phyloP scores from a whole-genome alignment of 1,140 invertebrate species.

The Macrostomum lignano region DNA sequence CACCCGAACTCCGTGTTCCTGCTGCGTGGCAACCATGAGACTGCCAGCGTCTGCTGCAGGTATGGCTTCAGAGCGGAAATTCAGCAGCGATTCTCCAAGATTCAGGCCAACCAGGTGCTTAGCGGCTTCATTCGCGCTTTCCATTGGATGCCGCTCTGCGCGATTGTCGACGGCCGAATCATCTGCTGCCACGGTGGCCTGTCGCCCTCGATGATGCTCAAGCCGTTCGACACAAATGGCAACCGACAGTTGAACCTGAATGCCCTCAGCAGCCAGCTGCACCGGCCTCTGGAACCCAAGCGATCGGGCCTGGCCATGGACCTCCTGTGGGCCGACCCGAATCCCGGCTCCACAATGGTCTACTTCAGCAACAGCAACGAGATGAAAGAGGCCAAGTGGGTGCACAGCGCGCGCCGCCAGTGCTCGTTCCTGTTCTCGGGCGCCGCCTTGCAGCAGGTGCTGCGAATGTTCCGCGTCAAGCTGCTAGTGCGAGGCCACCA shows the following conservation, averaged over 20 bases:
- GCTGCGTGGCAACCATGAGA: slow-evolving; percentile 39
- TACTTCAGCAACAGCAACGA: too few species aligned
- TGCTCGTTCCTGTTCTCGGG: too few species aligned
- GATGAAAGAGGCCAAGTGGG: too few species aligned
- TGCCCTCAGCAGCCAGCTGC: background rate
- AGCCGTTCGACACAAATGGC: background rate
- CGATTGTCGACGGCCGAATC: background rate
- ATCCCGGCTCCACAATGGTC: too few species aligned
- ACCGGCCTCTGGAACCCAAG: background rate
- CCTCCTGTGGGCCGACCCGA: slow-evolving; percentile 1
- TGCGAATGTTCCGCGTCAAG: too few species aligned
- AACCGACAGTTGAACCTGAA: too few species aligned
- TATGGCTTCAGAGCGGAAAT: slow-evolving; percentile 29
- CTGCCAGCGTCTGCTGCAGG: slow-evolving; percentile 35
- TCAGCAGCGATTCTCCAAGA: background rate
- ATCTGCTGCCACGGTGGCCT: background rate
- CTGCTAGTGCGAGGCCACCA: too few species aligned
- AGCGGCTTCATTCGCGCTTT: background rate
- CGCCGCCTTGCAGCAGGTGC: too few species aligned
- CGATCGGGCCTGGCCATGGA: background rate
- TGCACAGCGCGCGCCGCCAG: too few species aligned
- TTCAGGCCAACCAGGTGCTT: background rate
- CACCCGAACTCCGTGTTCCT: slow-evolving; percentile 38
- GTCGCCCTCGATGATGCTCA: background rate
- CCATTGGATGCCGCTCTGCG: background rate